Evolutionary conservation across 2,797 vertebrate species (phyloP).

Genomic region (Pipistrellus nathusii): DNA sequence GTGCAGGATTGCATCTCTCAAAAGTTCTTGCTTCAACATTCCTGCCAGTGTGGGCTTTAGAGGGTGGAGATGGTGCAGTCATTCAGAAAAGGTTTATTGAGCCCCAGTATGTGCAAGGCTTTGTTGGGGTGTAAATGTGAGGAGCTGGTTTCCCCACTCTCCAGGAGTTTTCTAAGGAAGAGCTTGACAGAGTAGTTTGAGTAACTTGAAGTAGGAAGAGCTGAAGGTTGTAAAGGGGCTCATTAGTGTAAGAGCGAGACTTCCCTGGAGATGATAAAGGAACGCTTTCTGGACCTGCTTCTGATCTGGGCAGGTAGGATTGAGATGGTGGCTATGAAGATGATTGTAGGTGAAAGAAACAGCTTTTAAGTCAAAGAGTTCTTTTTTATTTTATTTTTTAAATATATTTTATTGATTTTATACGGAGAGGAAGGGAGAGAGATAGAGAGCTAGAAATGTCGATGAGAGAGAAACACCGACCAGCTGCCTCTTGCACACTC

Average conservation of each 20-base stretch:
- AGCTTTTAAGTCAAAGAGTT: neutral
- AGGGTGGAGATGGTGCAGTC: neutral
- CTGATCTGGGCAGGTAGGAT: neutral
- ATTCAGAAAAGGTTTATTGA: constrained; percentile 44
- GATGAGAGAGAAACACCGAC: too few species aligned
- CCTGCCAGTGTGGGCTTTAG: neutral
- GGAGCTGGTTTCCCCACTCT: neutral
- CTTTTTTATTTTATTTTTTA: neutral
- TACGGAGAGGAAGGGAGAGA: too few species aligned
- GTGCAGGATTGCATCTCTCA: neutral
- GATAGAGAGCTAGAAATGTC: too few species aligned
- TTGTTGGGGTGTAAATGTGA: neutral
- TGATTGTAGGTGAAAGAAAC: neutral
- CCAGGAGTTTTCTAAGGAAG: constrained; percentile 26
- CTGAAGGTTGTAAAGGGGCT: neutral
- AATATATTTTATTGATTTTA: too few species aligned
- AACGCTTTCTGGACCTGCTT: neutral
- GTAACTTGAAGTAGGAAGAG: neutral
- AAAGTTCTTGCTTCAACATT: constrained; percentile 7
- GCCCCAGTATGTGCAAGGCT: neutral
- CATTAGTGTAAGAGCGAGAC: neutral
- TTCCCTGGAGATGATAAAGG: neutral
- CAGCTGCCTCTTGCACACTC: too few species aligned
- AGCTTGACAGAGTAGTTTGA: neutral
- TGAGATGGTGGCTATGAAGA: neutral